Conservation (phyloP, 2,797 vertebrate species). For the Poecilia velifera region DNA sequence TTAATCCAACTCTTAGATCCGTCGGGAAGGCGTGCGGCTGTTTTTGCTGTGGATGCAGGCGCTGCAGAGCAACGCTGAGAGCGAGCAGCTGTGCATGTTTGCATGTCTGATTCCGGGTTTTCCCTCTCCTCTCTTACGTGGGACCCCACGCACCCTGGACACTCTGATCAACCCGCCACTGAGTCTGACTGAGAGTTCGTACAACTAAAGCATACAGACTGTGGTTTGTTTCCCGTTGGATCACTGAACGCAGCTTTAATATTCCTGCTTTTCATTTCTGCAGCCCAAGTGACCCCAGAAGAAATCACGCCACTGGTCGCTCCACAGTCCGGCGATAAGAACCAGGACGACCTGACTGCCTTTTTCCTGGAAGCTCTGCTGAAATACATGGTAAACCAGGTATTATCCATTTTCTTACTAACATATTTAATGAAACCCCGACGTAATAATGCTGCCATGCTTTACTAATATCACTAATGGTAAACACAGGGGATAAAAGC, state of each 20-base stretch:
- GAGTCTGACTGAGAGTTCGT: conserved; percentile 94
- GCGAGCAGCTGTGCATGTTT: conserved; percentile 96
- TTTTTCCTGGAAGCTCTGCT: conserved; percentile 98
- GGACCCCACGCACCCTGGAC: conserved; percentile 92
- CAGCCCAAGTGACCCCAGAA: conserved; percentile 96
- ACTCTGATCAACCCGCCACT: conserved; percentile 94
- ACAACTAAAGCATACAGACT: neutral
- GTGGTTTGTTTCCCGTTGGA: neutral
- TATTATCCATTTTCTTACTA: conserved; percentile 82
- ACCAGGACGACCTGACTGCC: conserved; percentile 97
- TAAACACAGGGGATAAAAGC: conserved; percentile 10
- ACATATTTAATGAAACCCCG: conserved; percentile 59
- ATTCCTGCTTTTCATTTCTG: conserved; percentile 1
- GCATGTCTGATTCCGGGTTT: conserved; percentile 98
- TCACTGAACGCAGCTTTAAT: neutral
- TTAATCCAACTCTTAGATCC: conserved; percentile 82
- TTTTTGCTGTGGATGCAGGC: conserved; percentile 98
- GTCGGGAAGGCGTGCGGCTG: conserved; percentile 94
- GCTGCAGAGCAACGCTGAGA: conserved; percentile 92
- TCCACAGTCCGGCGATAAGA: conserved; percentile 98
- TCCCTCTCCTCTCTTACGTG: conserved; percentile 90
- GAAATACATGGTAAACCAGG: conserved; percentile 99
- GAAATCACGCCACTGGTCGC: conserved; percentile 97
- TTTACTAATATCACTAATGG: conserved; percentile 49
- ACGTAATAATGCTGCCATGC: conserved; percentile 7